These are phyloP conservation scores for Zhengitettix transpicula DNA, from an alignment of 2,888 invertebrate species.

Conservation along the genomic window DNA sequence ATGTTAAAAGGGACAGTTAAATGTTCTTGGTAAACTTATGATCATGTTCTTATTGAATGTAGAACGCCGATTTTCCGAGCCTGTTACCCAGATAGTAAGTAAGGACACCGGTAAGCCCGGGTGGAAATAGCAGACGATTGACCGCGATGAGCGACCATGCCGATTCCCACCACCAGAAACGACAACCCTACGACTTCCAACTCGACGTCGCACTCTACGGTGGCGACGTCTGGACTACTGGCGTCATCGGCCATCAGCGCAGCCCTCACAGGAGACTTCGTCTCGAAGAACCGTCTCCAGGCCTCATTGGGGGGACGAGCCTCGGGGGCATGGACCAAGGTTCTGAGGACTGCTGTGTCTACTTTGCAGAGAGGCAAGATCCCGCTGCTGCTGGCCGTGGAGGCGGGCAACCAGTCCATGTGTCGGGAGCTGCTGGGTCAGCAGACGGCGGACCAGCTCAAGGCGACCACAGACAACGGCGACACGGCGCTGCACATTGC, in stretches of 20 bases:
- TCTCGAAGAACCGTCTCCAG: slow-evolving; percentile 18
- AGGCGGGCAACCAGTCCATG: slow-evolving; percentile 90
- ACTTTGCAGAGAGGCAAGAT: slow-evolving; percentile 74
- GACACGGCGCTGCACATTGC: slow-evolving; percentile 93
- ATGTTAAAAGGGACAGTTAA: no score
- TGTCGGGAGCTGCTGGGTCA: slow-evolving; percentile 80
- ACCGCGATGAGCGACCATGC: background rate
- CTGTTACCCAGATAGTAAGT: no score
- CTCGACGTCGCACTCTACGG: slow-evolving; percentile 1
- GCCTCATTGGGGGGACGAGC: slow-evolving; percentile 16
- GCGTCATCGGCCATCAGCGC: slow-evolving; percentile 27
- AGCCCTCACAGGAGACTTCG: slow-evolving; percentile 11
- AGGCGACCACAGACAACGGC: slow-evolving; percentile 67
- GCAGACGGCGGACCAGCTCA: slow-evolving; percentile 75
- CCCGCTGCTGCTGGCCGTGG: slow-evolving; percentile 83
- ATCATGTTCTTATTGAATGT: no score
- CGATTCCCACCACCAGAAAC: background rate
- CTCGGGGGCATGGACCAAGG: slow-evolving; percentile 12
- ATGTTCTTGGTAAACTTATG: no score
- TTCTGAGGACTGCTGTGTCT: slow-evolving; percentile 10
- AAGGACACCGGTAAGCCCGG: no score
- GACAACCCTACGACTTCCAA: background rate
- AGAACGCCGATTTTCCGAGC: no score
- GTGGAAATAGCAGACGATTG: no score
- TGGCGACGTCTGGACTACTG: slow-evolving; percentile 24